phyloP scores from a whole-genome alignment of 2,888 invertebrate genomes.

The Orchesellides sinensis region DNA sequence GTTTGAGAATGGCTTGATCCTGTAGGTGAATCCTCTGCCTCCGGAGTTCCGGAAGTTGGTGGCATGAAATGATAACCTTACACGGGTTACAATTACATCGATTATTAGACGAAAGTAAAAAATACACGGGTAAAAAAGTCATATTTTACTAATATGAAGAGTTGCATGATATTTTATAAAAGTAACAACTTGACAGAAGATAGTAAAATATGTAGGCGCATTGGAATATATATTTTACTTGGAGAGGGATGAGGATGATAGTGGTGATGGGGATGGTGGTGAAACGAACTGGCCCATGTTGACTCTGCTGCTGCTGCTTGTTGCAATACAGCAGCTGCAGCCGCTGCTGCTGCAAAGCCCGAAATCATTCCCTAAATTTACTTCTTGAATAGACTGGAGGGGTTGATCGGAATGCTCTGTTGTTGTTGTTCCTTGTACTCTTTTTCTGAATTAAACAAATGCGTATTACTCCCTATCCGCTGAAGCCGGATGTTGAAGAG shows the following conservation, averaged over 20 bases:
- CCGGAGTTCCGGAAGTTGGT: constrained; percentile 64
- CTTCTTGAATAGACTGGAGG: background rate
- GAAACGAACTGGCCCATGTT: constrained; percentile 69
- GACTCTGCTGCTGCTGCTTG: constrained; percentile 69
- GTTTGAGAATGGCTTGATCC: constrained; percentile 39
- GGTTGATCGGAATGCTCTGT: background rate
- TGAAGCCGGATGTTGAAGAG: constrained; percentile 33
- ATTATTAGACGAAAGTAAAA: constrained; percentile 18
- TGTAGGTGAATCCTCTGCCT: constrained; percentile 63
- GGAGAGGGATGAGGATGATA: constrained; percentile 61
- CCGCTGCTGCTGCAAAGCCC: constrained; percentile 68
- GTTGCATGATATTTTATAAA: background rate
- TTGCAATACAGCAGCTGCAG: constrained; percentile 66
- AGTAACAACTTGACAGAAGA: background rate
- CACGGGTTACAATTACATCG: constrained; percentile 12
- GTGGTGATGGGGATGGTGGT: constrained; percentile 57
- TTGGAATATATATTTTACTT: constrained; percentile 32
- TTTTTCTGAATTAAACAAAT: background rate
- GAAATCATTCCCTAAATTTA: constrained; percentile 63
- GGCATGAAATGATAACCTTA: constrained; percentile 66
- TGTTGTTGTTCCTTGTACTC: background rate
- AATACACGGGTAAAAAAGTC: background rate
- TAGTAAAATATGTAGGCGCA: background rate
- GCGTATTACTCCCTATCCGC: background rate
- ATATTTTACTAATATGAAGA: background rate